phyloP scores from a whole-genome alignment of 1,140 invertebrate species.

The Oryzaephilus surinamensis region DNA sequence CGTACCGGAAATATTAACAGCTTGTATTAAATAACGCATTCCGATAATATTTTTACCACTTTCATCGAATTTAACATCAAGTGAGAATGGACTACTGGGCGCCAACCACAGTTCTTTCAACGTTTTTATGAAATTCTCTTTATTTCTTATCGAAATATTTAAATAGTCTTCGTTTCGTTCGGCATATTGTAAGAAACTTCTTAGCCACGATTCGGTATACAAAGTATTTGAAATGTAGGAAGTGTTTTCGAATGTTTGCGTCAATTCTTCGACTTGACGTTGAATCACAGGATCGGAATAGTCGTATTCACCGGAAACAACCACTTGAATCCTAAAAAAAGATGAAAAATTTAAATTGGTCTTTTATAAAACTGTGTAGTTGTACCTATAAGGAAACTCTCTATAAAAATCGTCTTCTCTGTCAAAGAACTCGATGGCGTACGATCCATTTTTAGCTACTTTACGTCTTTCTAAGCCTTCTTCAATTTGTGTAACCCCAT shows the following conservation, averaged over 20 bases:
- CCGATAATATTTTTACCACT: conserved; percentile 63
- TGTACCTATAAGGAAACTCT: conserved; percentile 73
- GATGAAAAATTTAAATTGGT: no score
- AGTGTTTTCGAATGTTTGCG: conserved; percentile 68
- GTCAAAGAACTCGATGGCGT: conserved; percentile 83
- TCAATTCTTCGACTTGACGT: conserved; percentile 66
- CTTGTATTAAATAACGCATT: conserved; percentile 80
- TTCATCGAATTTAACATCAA: conserved; percentile 79
- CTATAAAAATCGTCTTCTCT: conserved; percentile 80
- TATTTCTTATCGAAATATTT: conserved; percentile 60
- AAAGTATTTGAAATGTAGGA: conserved; percentile 65
- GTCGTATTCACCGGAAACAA: conserved; percentile 73
- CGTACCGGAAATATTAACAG: conserved; percentile 78
- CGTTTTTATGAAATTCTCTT: conserved; percentile 60
- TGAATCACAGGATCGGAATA: conserved; percentile 76
- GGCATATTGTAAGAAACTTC: conserved; percentile 71
- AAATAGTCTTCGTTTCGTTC: conserved; percentile 62
- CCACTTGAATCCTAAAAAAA: conserved; percentile 66
- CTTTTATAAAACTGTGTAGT: neutral
- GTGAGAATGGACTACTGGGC: conserved; percentile 58
- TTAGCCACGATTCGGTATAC: conserved; percentile 86
- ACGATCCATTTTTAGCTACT: conserved; percentile 77
- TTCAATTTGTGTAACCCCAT: conserved; percentile 76
- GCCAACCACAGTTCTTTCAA: conserved; percentile 67
- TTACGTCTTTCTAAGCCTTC: conserved; percentile 83